phyloP scores from a whole-genome alignment of 2,888 invertebrate genomes.

The Apodemia hepburni region DNA sequence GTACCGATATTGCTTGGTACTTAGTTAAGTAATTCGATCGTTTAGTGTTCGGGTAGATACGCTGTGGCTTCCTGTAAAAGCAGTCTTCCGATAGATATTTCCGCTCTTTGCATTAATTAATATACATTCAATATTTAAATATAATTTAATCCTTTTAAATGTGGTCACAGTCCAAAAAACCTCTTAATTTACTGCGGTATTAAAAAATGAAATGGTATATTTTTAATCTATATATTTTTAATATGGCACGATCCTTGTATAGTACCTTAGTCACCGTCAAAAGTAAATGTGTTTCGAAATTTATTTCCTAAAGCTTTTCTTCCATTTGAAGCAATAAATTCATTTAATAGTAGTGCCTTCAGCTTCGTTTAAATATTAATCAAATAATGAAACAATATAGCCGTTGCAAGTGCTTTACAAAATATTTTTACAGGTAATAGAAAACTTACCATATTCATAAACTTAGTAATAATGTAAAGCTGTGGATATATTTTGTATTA shows the following conservation, averaged over 20 bases:
- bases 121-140: slow-evolving; percentile 45
- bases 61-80: slow-evolving; percentile 76
- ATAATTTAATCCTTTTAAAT: slow-evolving; percentile 25
- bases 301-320: slow-evolving; percentile 70
- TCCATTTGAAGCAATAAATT: slow-evolving; percentile 70
- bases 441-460: slow-evolving; percentile 72
- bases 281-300: slow-evolving; percentile 57
- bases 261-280: slow-evolving; percentile 48
- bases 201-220: background rate
- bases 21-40: slow-evolving; percentile 69
- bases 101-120: slow-evolving; percentile 69
- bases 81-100: slow-evolving; percentile 79
- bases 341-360: slow-evolving; percentile 77
- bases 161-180: slow-evolving; percentile 23
- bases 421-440: slow-evolving; percentile 76
- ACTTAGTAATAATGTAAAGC: slow-evolving; percentile 67
- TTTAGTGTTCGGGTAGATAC: slow-evolving; percentile 61
- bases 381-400: slow-evolving; percentile 58
- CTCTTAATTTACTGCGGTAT: background rate
- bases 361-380: slow-evolving; percentile 65
- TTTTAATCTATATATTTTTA: background rate
- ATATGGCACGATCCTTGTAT: slow-evolving; percentile 25
- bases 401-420: slow-evolving; percentile 73
- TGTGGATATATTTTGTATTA: slow-evolving; percentile 68
- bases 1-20: slow-evolving; percentile 62